A percentile compares a stretch with the other conserved stretches of the same genome.
Conservation (phyloP, 92 coral and sea anemone genomes). For the Porites lobata region DNA sequence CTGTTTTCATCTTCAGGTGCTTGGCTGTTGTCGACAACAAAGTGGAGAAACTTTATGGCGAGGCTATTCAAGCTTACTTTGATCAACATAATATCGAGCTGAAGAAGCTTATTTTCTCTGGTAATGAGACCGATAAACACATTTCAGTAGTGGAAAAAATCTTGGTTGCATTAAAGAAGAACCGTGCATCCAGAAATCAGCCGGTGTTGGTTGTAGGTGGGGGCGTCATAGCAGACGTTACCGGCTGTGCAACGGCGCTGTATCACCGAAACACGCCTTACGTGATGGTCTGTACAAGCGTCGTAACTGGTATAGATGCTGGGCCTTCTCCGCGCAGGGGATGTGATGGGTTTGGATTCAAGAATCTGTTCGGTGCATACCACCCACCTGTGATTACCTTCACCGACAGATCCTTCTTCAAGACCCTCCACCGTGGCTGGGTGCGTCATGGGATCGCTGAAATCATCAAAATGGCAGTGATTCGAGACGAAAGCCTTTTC, state of each 20-base stretch:
- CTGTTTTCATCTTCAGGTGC: constrained; percentile 32
- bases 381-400: constrained; percentile 79
- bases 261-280: constrained; percentile 82
- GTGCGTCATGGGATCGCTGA: constrained; percentile 79
- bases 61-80: constrained; percentile 60
- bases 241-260: constrained; percentile 76
- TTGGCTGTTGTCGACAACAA: constrained; percentile 71
- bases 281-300: constrained; percentile 77
- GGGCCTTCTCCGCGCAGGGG: constrained; percentile 83
- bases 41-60: constrained; percentile 67
- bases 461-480: constrained; percentile 81
- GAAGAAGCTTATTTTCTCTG: constrained; percentile 56
- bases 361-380: constrained; percentile 80
- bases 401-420: constrained; percentile 69
- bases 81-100: constrained; percentile 61
- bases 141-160: constrained; percentile 69
- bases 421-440: constrained; percentile 72
- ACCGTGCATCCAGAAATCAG: constrained; percentile 62
- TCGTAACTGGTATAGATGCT: constrained; percentile 80
- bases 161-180: constrained; percentile 57
- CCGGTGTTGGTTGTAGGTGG: constrained; percentile 76
- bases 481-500: constrained; percentile 70
- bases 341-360: constrained; percentile 80
- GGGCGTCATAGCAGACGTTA: constrained; percentile 68
- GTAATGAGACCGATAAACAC: constrained; percentile 73